Percentiles rank a stretch among this genome's conserved stretches.
phyloP scores from a whole-genome alignment of 2,113 vertebrate species.

The Rhizomys pruinosus region DNA sequence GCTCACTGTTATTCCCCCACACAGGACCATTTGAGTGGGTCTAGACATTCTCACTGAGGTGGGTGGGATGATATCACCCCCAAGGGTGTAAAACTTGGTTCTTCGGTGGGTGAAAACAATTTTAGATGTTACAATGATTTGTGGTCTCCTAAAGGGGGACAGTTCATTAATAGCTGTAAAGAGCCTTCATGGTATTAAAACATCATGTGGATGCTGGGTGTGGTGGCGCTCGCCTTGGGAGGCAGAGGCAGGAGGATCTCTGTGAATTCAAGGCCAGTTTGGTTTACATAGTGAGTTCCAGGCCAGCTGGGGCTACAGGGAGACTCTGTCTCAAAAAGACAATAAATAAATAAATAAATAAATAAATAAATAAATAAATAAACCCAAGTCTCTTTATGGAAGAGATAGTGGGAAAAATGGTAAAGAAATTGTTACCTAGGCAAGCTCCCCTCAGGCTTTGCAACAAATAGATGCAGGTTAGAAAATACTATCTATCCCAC shows the following conservation, averaged over 20 bases:
- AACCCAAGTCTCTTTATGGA: slow-evolving; percentile 1
- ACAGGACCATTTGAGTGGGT: not conserved
- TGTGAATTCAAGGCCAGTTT: too few species aligned
- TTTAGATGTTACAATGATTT: not conserved
- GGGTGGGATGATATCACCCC: not conserved
- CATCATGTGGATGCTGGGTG: not conserved
- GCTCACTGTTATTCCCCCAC: not conserved
- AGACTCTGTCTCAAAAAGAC: too few species aligned
- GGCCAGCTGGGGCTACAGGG: too few species aligned
- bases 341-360: too few species aligned
- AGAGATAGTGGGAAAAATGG: not conserved
- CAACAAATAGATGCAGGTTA: not conserved
- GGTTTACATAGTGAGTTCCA: too few species aligned
- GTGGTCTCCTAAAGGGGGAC: not conserved
- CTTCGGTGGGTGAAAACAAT: not conserved
- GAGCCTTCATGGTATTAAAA: not conserved
- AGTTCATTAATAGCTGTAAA: not conserved
- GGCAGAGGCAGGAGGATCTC: too few species aligned
- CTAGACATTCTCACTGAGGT: not conserved
- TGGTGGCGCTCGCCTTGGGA: too few species aligned
- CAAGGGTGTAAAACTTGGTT: not conserved
- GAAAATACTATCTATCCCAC: not conserved
- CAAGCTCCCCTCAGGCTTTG: not conserved
- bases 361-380: too few species aligned
- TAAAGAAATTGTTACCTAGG: not conserved